phyloP scores from a whole-genome alignment of 2,888 invertebrate genomes.

The Epirrhoe tristata region DNA sequence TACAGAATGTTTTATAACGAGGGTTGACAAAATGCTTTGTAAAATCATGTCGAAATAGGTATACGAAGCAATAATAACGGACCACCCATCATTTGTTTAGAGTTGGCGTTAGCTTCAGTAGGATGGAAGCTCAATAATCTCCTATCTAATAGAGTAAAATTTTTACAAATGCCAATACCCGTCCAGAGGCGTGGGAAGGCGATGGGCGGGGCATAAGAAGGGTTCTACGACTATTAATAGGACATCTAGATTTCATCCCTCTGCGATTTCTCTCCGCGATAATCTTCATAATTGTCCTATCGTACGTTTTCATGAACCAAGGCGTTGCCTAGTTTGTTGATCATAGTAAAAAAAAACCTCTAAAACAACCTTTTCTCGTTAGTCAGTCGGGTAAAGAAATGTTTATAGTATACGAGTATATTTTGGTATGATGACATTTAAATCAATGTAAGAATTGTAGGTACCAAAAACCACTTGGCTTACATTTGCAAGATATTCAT shows the following conservation, averaged over 20 bases:
- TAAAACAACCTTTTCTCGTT: background rate
- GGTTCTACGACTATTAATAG: constrained; percentile 4
- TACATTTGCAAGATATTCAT: too few species aligned
- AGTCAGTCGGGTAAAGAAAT: too few species aligned
- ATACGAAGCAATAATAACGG: too few species aligned
- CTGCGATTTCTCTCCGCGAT: background rate
- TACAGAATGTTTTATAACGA: too few species aligned
- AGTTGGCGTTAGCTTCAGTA: background rate
- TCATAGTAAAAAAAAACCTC: background rate
- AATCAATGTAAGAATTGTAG: too few species aligned
- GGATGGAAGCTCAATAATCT: background rate
- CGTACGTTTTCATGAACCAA: background rate
- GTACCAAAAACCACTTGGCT: too few species aligned
- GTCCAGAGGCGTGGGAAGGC: background rate
- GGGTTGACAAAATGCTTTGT: too few species aligned
- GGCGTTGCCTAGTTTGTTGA: too few species aligned
- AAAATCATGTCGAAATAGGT: too few species aligned
- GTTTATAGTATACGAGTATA: too few species aligned
- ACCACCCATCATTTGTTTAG: too few species aligned
- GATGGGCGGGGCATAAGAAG: constrained; percentile 9
- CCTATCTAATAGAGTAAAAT: background rate
- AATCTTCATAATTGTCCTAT: background rate
- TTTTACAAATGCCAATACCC: constrained; percentile 2
- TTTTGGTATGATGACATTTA: too few species aligned
- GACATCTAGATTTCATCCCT: constrained; percentile 7